Conservation (phyloP, 2,888 invertebrate genomes). For the Eristalis intricaria region DNA sequence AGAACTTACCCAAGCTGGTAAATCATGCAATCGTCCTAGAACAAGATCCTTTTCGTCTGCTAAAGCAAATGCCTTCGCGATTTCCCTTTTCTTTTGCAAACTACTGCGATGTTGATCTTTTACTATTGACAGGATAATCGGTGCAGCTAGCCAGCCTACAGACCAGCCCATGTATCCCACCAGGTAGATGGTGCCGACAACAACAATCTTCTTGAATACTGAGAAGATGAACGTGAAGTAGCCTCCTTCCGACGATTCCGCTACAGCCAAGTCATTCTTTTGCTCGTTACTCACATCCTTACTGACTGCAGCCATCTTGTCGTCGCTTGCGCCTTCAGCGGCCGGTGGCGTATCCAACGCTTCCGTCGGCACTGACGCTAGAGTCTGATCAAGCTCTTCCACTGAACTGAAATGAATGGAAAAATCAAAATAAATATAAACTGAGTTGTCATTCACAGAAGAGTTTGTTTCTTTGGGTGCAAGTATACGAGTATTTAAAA, state of each 20-base stretch:
- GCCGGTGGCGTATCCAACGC: slow-evolving; percentile 22
- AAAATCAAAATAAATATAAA: neutral
- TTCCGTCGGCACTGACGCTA: slow-evolving; percentile 29
- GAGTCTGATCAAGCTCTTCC: slow-evolving; percentile 45
- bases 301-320: slow-evolving; percentile 53
- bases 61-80: slow-evolving; percentile 89
- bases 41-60: slow-evolving; percentile 94
- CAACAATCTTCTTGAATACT: slow-evolving; percentile 86
- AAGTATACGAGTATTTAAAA: slow-evolving; percentile 3
- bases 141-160: slow-evolving; percentile 90
- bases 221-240: slow-evolving; percentile 85
- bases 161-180: slow-evolving; percentile 92
- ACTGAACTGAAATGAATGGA: slow-evolving; percentile 41
- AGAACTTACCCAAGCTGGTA: slow-evolving; percentile 94
- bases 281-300: slow-evolving; percentile 64
- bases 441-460: neutral
- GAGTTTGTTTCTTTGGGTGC: neutral
- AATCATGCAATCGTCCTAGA: slow-evolving; percentile 91
- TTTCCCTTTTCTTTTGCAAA: slow-evolving; percentile 87
- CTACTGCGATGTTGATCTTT: slow-evolving; percentile 90
- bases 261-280: neutral
- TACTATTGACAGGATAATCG: slow-evolving; percentile 89
- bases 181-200: slow-evolving; percentile 89
- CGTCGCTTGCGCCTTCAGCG: slow-evolving; percentile 20
- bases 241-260: slow-evolving; percentile 76